phyloP scores from a whole-genome alignment of 2,113 vertebrate species.

The Xiphias gladius region DNA sequence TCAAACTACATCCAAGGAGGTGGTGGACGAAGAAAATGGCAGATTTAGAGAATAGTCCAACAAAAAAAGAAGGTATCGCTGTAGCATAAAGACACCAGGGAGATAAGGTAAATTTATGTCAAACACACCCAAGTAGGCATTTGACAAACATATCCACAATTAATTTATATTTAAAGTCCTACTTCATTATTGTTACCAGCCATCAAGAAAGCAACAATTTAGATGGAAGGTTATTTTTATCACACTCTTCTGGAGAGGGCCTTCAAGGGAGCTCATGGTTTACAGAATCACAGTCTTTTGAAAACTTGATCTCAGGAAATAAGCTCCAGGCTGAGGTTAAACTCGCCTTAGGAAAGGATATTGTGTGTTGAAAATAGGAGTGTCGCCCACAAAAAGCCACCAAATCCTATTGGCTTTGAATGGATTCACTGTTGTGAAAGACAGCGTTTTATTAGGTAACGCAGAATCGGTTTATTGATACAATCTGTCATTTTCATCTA shows the following conservation, averaged over 20 bases:
- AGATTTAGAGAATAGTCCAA: background rate
- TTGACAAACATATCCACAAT: too few species aligned
- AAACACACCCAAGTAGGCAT: background rate
- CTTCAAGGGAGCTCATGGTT: background rate
- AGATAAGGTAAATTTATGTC: background rate
- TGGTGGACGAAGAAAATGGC: background rate
- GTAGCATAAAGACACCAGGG: background rate
- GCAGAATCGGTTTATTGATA: constrained; percentile 26
- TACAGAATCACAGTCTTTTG: background rate
- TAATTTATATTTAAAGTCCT: background rate
- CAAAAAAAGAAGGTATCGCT: background rate
- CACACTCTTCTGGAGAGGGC: background rate
- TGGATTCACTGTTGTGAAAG: constrained; percentile 20
- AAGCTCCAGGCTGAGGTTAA: constrained; percentile 21
- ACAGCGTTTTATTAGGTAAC: background rate
- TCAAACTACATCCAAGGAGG: background rate
- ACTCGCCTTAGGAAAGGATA: background rate
- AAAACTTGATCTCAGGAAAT: constrained; percentile 3
- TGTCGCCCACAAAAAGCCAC: background rate
- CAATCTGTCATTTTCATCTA: constrained; percentile 50
- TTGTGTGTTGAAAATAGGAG: constrained; percentile 17
- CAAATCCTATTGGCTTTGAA: constrained; percentile 8
- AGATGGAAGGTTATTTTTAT: constrained; percentile 1
- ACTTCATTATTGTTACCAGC: background rate
- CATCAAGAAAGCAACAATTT: background rate